Percentiles rank a stretch among this genome's conserved stretches.
These are phyloP conservation scores for Albula goreensis DNA, from an alignment of 2,113 vertebrate genomes.

Conservation along the genomic window DNA sequence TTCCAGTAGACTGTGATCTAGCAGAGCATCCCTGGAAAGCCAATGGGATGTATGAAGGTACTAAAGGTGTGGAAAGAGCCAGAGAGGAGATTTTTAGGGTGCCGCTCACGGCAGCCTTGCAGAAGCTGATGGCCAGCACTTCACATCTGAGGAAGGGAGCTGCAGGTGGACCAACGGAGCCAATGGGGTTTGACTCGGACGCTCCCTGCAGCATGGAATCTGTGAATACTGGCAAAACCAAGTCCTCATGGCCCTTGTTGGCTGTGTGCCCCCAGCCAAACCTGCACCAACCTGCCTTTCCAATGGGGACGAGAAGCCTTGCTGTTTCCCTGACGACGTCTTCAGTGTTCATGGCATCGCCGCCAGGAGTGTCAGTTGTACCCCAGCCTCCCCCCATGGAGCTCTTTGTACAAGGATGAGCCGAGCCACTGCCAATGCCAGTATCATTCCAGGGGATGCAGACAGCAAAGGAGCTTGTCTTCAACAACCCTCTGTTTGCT, in stretches of 20 bases:
- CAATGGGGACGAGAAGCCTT: slow-evolving; percentile 25
- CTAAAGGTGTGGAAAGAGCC: background rate
- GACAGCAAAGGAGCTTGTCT: background rate
- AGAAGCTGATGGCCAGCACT: slow-evolving; percentile 43
- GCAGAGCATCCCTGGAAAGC: background rate
- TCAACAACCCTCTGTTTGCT: slow-evolving; percentile 55
- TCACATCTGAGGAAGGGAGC: slow-evolving; percentile 29
- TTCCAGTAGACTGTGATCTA: slow-evolving; percentile 3
- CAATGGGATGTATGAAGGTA: background rate
- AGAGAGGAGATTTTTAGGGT: slow-evolving; percentile 47
- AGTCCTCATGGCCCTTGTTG: background rate
- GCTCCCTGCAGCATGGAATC: slow-evolving; percentile 28
- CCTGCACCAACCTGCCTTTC: slow-evolving; percentile 32
- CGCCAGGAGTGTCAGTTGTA: background rate
- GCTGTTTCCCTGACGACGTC: slow-evolving; percentile 19
- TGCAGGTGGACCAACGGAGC: background rate
- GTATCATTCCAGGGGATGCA: background rate
- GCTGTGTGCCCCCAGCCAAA: slow-evolving; percentile 7
- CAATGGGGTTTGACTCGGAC: background rate
- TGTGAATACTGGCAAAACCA: slow-evolving; percentile 37
- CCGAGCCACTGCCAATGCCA: background rate
- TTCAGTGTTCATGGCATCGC: slow-evolving; percentile 14
- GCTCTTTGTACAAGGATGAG: background rate
- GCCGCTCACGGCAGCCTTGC: slow-evolving; percentile 56
- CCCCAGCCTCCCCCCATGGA: slow-evolving; percentile 14